Percentiles rank a stretch among this genome's conserved stretches.
These are phyloP conservation scores for Drosophila eohydei DNA, from an alignment of 2,888 invertebrate genomes.

Conservation along the genomic window DNA sequence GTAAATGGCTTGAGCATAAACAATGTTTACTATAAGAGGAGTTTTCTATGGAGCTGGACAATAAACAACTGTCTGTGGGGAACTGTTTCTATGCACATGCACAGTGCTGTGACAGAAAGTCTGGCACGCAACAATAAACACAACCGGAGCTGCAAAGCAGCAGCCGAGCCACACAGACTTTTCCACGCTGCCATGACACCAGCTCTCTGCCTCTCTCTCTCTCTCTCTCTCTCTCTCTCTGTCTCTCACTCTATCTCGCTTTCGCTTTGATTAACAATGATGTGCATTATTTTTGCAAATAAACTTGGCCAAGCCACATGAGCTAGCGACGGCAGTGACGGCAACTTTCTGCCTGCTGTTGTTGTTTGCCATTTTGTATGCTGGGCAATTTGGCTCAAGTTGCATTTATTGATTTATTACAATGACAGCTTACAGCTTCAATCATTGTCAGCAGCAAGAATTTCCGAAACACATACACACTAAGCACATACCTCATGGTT, in stretches of 20 bases:
- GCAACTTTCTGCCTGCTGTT: conserved; percentile 39
- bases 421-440: conserved; percentile 56
- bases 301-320: conserved; percentile 47
- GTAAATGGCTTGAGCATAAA: not conserved
- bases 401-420: conserved; percentile 75
- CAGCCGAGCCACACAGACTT: conserved; percentile 46
- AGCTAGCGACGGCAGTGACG: conserved; percentile 1
- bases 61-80: not conserved
- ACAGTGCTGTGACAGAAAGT: conserved; percentile 20
- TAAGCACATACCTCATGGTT: conserved; percentile 25
- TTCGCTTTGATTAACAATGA: conserved; percentile 76
- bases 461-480: conserved; percentile 29
- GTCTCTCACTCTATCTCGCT: conserved; percentile 1
- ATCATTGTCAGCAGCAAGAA: conserved; percentile 54
- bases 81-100: conserved; percentile 21
- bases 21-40: not conserved
- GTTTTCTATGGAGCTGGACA: not conserved
- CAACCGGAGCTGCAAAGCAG: conserved; percentile 26
- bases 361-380: conserved; percentile 48
- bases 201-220: not conserved
- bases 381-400: conserved; percentile 60
- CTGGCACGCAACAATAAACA: conserved; percentile 56
- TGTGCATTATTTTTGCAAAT: conserved; percentile 79
- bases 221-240: not conserved
- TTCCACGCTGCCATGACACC: conserved; percentile 55